These are phyloP conservation scores for silkworm (Bombyx mori) DNA, from an alignment of 1,140 invertebrate genomes.

Conservation along the genomic window ASM3026992v2 NC_085111.1:12195501-12196000, in stretches of 20 bases:
- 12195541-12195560: too few relatives aligned
- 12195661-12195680: too few relatives aligned
- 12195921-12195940: constrained; percentile 81
- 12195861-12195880: constrained; percentile 45
- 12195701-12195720: not conserved
- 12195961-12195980: constrained; percentile 52
- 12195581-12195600: too few relatives aligned
- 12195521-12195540: too few relatives aligned
- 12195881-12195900: constrained; percentile 24
- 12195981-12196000: constrained; percentile 69
- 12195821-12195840: constrained; percentile 19
- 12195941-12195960: constrained; percentile 70
- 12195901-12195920: constrained; percentile 72
- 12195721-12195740: not conserved
- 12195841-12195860: constrained; percentile 28
- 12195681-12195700: too few relatives aligned
- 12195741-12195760: constrained; percentile 18
- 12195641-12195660: too few relatives aligned
- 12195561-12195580: too few relatives aligned
- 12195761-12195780: constrained; percentile 21
- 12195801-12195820: constrained; percentile 27
- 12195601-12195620: too few relatives aligned
- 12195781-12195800: constrained; percentile 30
- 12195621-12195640: too few relatives aligned
- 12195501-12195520: too few relatives aligned